Evolutionary conservation across 2,888 invertebrate species (phyloP).

Genomic region (Caenorhabditis angaria): DNA sequence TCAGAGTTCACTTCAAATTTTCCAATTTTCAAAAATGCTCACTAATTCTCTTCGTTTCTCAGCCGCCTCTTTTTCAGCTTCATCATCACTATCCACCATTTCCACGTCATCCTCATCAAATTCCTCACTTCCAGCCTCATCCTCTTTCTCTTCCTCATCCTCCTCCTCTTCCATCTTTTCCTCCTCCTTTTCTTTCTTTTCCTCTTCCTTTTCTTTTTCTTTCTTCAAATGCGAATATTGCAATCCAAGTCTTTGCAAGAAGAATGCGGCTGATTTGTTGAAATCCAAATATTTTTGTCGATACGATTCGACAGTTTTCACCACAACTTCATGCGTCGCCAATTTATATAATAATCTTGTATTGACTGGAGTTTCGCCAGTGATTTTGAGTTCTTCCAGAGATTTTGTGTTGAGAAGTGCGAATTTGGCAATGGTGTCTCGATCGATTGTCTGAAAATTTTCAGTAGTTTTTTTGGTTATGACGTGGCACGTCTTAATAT

Average conservation of each 20-base stretch:
- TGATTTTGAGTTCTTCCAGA: conserved; percentile 24
- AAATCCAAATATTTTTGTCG: conserved; percentile 35
- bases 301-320: conserved; percentile 12
- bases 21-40: background rate
- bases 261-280: conserved; percentile 37
- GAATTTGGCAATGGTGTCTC: conserved; percentile 33
- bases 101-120: conserved; percentile 19
- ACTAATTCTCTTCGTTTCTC: conserved; percentile 31
- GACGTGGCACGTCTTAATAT: too few relatives aligned
- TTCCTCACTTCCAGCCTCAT: background rate
- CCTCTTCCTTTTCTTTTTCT: conserved; percentile 10
- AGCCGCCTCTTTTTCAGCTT: conserved; percentile 19
- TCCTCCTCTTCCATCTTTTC: conserved; percentile 1
- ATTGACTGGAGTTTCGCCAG: conserved; percentile 13
- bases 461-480: background rate
- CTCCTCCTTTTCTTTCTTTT: conserved; percentile 10
- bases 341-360: conserved; percentile 37
- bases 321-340: conserved; percentile 23
- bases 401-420: conserved; percentile 30
- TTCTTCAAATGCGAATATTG: conserved; percentile 29
- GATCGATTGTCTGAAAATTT: conserved; percentile 32
- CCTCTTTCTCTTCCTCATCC: conserved; percentile 1
- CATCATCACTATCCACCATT: conserved; percentile 40
- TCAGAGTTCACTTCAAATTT: too few relatives aligned
- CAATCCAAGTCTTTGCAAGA: conserved; percentile 43